These are phyloP conservation scores for Reinhardtius hippoglossoides DNA, from an alignment of 2,113 vertebrate genomes.

Conservation along the genomic window DNA sequence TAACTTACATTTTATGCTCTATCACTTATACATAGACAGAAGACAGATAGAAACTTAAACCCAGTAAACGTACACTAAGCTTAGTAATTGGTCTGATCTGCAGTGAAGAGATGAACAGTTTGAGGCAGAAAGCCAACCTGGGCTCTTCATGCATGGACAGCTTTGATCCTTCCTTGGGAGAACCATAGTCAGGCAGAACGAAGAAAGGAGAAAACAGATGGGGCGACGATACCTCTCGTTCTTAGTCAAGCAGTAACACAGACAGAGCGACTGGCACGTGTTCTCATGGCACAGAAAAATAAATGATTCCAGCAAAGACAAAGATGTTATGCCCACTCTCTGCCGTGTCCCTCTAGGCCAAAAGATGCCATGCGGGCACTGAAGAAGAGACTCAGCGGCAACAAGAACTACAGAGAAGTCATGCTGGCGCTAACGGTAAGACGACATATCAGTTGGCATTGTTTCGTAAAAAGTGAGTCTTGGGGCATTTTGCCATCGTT, in stretches of 20 bases:
- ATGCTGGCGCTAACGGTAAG: constrained; percentile 97
- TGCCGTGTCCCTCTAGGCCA: constrained; percentile 84
- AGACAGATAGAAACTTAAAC: background rate
- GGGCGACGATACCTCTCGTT: constrained; percentile 34
- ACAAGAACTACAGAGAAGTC: constrained; percentile 97
- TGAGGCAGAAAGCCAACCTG: constrained; percentile 37
- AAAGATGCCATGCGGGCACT: constrained; percentile 95
- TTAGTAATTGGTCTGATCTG: constrained; percentile 30
- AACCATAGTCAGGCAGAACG: constrained; percentile 20
- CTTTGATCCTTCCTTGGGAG: constrained; percentile 62
- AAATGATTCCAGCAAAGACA: constrained; percentile 41
- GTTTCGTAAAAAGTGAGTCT: background rate
- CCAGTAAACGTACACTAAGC: constrained; percentile 27
- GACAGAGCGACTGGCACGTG: constrained; percentile 57
- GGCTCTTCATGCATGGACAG: constrained; percentile 41
- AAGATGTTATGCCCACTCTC: constrained; percentile 19
- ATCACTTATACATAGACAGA: background rate
- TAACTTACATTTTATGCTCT: too few relatives aligned
- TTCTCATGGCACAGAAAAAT: constrained; percentile 29
- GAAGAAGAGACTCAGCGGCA: constrained; percentile 95
- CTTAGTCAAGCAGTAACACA: constrained; percentile 38
- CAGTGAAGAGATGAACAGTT: constrained; percentile 17
- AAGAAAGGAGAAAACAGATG: constrained; percentile 54
- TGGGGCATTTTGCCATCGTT: background rate
- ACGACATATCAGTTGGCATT: constrained; percentile 4